phyloP scores from a whole-genome alignment of 2,113 vertebrate genomes.

The Paralichthys olivaceus region DNA sequence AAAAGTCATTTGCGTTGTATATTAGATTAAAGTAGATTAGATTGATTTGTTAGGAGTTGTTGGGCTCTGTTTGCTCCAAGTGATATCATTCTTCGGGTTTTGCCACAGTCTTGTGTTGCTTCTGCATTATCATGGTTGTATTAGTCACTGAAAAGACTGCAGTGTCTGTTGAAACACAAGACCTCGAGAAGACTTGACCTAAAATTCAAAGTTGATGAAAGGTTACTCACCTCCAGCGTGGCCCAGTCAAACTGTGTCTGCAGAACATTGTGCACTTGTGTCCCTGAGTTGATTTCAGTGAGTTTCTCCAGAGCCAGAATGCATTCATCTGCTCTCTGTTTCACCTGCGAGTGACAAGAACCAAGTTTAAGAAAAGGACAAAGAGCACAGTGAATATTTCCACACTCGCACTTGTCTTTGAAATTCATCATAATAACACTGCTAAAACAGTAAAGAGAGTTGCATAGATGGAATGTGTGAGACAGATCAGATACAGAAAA shows the following conservation, averaged over 20 bases:
- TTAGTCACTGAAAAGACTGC: neutral
- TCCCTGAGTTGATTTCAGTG: constrained; percentile 86
- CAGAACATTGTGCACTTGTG: constrained; percentile 82
- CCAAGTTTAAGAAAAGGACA: neutral
- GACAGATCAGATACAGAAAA: neutral
- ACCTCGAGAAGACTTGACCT: neutral
- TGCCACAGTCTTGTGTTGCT: too few relatives aligned
- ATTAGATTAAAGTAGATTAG: too few relatives aligned
- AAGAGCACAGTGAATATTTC: too few relatives aligned
- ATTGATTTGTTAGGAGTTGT: too few relatives aligned
- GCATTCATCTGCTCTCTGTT: constrained; percentile 90
- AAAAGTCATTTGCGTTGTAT: too few relatives aligned
- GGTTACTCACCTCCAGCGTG: constrained; percentile 87
- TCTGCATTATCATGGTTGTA: neutral
- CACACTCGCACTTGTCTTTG: too few relatives aligned
- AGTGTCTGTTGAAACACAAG: neutral
- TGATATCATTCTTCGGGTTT: too few relatives aligned
- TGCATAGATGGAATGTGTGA: neutral
- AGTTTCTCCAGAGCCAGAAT: constrained; percentile 87
- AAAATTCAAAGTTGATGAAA: neutral
- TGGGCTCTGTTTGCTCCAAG: too few relatives aligned
- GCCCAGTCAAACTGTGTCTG: constrained; percentile 85
- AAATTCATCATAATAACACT: neutral
- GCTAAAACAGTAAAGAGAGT: neutral
- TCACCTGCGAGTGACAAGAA: constrained; percentile 80